phyloP scores from a whole-genome alignment of 2,888 invertebrate species.

The Gisinianus flammeolus region DNA sequence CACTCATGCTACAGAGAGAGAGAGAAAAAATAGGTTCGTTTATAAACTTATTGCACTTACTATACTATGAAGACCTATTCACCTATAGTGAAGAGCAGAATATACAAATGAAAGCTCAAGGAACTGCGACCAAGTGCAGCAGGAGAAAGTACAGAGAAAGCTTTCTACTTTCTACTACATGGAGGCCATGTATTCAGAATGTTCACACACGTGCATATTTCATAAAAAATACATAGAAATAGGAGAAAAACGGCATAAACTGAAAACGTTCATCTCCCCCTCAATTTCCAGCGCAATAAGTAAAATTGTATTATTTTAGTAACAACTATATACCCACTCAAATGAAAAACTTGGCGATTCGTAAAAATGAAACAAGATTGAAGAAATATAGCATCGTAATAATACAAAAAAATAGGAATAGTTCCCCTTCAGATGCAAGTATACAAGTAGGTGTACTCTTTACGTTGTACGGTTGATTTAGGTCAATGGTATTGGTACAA shows the following conservation, averaged over 20 bases:
- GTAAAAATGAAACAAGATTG: too few species aligned
- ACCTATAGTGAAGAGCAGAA: background rate
- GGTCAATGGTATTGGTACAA: too few species aligned
- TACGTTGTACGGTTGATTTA: too few species aligned
- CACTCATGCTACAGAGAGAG: background rate
- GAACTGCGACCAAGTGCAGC: background rate
- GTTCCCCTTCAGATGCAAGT: too few species aligned
- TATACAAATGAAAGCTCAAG: background rate
- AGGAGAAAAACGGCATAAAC: background rate
- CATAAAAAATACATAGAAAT: background rate
- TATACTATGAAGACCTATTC: background rate
- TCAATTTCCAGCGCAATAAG: background rate
- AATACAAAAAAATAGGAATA: too few species aligned
- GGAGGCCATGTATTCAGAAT: too few species aligned
- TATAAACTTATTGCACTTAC: background rate
- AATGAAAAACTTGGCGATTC: too few species aligned
- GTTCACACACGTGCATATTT: background rate
- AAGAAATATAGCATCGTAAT: too few species aligned
- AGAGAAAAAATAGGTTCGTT: background rate
- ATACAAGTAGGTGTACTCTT: too few species aligned
- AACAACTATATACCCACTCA: too few species aligned
- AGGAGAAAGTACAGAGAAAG: background rate
- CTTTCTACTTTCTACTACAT: too few species aligned
- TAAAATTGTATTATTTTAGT: too few species aligned
- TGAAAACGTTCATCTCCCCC: background rate